Evolutionary conservation across 2,888 invertebrate genomes (phyloP), one percentile per base, ranked within the genome.

Genomic region (Rhopalosiphum nymphaeae): DNA sequence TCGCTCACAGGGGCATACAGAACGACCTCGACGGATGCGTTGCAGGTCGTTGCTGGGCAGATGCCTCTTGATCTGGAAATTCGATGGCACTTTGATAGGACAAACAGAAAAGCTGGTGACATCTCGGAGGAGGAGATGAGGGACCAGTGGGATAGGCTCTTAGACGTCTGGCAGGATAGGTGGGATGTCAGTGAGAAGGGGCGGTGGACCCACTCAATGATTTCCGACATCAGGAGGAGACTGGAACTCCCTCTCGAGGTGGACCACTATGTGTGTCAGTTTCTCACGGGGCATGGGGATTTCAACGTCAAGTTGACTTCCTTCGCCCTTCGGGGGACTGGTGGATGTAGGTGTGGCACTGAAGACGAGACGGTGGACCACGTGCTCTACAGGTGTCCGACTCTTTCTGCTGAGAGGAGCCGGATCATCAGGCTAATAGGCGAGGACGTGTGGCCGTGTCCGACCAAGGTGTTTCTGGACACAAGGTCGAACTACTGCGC

Each of bases 321-420:
- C 4, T 44, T 44, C 4, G 44, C 44, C 1, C 53, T 84, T 4
- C n/a, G n/a, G 16, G 49, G 25, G 0, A 11, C n/a, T 9, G 57
- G 29, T 2, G 11, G 0, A 0, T 61, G 89, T 44, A 44, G 90
- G 25, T 90, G 90, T 7, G 36, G 11, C 2, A 29, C 42, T 0
- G 89, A 44, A 26, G 57, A 89, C 44, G 78, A 88, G n/a, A 53
- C 91, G 36, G 49, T 78, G 3, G 49, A 78, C 2, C 91, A 91
- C 11, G 78, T 91, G 1, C 49, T 91, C 49, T 91, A 11, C 21
- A 21, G 25, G 25, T 57, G 56, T 25, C 56, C 56, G 1, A 0
- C 7, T 4, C 56, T 57, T 7, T 57, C 56, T 25, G 25, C 1
- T 25, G 56, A 57, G 25, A 78, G 49, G 36, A 49, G 26, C 3